A percentile compares a stretch with the other conserved stretches of the same genome.
Conservation (phyloP, 2,113 vertebrate species). For the Sceloporus undulatus region DNA sequence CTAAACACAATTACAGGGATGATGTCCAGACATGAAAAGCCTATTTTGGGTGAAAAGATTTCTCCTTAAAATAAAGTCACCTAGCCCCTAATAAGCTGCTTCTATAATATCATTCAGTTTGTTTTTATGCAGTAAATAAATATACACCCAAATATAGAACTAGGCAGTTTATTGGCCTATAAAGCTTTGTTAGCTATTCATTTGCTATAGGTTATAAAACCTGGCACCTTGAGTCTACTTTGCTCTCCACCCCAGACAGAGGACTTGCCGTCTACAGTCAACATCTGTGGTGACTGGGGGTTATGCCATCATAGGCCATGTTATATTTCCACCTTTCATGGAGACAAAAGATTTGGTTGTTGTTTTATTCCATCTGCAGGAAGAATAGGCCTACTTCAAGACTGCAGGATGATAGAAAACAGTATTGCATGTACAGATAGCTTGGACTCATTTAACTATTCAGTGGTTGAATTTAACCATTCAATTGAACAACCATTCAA, state of each 20-base stretch:
- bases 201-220: constrained; percentile 9
- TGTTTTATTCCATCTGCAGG: neutral
- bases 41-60: neutral
- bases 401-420: neutral
- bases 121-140: constrained; percentile 3
- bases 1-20: neutral
- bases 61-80: neutral
- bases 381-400: neutral
- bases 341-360: neutral
- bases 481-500: neutral
- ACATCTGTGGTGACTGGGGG: constrained; percentile 6
- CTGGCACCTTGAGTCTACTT: neutral
- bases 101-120: neutral
- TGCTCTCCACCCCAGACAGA: constrained; percentile 16
- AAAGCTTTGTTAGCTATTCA: constrained; percentile 3
- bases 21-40: neutral
- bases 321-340: neutral
- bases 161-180: neutral
- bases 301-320: constrained; percentile 2
- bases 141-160: neutral
- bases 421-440: neutral
- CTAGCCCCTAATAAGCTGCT: neutral
- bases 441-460: neutral
- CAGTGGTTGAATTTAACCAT: too few relatives aligned
- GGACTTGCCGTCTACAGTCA: constrained; percentile 3